Evolutionary conservation across 2,888 invertebrate species (phyloP).

Genomic region (Thereva unica): DNA sequence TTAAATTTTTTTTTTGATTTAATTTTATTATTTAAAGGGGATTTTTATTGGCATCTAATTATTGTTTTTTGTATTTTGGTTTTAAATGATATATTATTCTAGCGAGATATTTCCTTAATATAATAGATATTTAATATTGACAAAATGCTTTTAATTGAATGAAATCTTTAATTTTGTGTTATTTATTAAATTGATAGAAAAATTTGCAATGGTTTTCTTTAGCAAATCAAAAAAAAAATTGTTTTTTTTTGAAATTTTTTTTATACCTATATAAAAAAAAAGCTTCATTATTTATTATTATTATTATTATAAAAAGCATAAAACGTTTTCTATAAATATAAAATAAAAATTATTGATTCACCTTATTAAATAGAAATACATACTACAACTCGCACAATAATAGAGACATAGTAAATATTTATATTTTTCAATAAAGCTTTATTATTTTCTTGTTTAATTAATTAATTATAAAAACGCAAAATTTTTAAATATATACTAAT

Average conservation of each 20-base stretch:
- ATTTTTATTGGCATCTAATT: constrained; percentile 8
- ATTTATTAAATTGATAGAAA: constrained; percentile 22
- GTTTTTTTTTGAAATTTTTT: background rate
- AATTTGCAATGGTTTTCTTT: constrained; percentile 1
- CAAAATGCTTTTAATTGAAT: constrained; percentile 18
- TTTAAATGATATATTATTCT: constrained; percentile 10
- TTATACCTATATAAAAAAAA: constrained; percentile 1
- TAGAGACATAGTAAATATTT: no score
- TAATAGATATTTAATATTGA: background rate
- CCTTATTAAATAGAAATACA: no score
- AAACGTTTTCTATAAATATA: no score
- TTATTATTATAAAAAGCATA: no score
- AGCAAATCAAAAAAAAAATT: background rate
- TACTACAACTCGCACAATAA: no score
- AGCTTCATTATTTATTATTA: no score
- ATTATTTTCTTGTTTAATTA: no score
- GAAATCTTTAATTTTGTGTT: constrained; percentile 25
- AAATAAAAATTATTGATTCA: no score
- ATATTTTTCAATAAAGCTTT: no score
- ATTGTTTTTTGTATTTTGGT: constrained; percentile 7
- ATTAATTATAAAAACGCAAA: no score
- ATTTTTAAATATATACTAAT: no score
- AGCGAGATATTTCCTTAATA: constrained; percentile 26
- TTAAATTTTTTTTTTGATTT: constrained; percentile 1
- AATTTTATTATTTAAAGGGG: background rate